These are phyloP conservation scores for Herminia tarsipennalis DNA, from an alignment of 2,888 invertebrate genomes.

Conservation along the genomic window DNA sequence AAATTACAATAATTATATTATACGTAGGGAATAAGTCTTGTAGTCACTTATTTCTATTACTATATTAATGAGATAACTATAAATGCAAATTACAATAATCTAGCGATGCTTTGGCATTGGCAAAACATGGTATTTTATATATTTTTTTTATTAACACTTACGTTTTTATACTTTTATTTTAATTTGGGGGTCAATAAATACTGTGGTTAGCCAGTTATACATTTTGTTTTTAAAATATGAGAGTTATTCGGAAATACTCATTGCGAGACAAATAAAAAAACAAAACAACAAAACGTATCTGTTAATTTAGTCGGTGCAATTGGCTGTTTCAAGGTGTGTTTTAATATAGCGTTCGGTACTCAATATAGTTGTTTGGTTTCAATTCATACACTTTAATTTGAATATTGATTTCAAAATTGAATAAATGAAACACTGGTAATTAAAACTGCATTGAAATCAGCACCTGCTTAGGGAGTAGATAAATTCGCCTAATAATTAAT, in stretches of 20 bases:
- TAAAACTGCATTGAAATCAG: constrained; percentile 31
- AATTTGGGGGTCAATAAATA: constrained; percentile 41
- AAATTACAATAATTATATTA: constrained; percentile 62
- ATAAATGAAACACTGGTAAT: constrained; percentile 36
- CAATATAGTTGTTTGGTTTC: too few species aligned
- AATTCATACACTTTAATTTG: not conserved
- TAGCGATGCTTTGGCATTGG: constrained; percentile 86
- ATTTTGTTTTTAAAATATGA: constrained; percentile 10
- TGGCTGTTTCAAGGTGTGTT: too few species aligned
- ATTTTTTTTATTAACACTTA: constrained; percentile 43
- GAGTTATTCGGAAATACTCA: too few species aligned
- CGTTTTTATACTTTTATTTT: constrained; percentile 42
- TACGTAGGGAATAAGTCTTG: constrained; percentile 83
- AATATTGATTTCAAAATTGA: not conserved
- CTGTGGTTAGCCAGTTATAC: constrained; percentile 32
- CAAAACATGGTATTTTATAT: constrained; percentile 79
- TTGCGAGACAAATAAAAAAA: too few species aligned
- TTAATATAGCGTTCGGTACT: too few species aligned
- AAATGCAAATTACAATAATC: constrained; percentile 84
- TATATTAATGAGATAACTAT: constrained; percentile 85
- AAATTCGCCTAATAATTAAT: constrained; percentile 52
- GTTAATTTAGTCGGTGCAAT: too few species aligned
- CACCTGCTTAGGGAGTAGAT: constrained; percentile 41
- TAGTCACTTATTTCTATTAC: constrained; percentile 75
- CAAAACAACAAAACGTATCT: too few species aligned